A percentile compares a stretch with the other conserved stretches of the same genome.
Evolutionary conservation across 2,888 invertebrate genomes (phyloP).

Genomic region (Clivina fossor): DNA sequence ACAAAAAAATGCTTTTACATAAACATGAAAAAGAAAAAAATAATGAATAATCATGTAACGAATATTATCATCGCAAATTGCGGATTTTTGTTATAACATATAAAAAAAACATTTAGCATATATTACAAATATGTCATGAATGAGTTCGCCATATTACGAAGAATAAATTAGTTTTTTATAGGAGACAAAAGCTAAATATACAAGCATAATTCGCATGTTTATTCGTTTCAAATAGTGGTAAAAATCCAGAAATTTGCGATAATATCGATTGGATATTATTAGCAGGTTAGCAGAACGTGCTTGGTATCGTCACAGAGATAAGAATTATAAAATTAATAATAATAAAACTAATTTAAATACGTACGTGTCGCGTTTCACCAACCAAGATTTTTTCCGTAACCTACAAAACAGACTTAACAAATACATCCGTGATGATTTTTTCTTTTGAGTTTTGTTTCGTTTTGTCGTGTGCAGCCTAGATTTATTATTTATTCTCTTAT

Average conservation of each 20-base stretch:
- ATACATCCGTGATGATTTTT: not conserved
- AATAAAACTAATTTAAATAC: constrained; percentile 24
- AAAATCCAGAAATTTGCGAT: constrained; percentile 16
- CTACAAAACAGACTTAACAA: constrained; percentile 24
- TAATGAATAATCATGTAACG: not conserved
- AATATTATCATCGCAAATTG: constrained; percentile 6
- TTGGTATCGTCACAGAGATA: constrained; percentile 15
- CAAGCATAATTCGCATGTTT: too few species aligned
- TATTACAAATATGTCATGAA: not conserved
- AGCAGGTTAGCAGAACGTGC: not conserved
- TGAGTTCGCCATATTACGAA: too few species aligned
- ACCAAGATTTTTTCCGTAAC: constrained; percentile 16
- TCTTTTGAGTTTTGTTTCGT: too few species aligned
- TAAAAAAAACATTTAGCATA: too few species aligned
- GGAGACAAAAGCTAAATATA: too few species aligned
- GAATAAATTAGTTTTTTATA: too few species aligned
- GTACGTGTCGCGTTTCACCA: constrained; percentile 25
- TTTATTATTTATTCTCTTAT: too few species aligned
- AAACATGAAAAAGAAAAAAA: too few species aligned
- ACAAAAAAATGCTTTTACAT: too few species aligned
- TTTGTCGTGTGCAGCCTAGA: too few species aligned
- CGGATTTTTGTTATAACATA: not conserved
- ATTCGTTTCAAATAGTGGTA: too few species aligned
- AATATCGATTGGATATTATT: constrained; percentile 2
- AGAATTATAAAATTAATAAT: constrained; percentile 13